Evolutionary conservation across 2,888 invertebrate species (phyloP).

Genomic region (Choreutis nemorana): DNA sequence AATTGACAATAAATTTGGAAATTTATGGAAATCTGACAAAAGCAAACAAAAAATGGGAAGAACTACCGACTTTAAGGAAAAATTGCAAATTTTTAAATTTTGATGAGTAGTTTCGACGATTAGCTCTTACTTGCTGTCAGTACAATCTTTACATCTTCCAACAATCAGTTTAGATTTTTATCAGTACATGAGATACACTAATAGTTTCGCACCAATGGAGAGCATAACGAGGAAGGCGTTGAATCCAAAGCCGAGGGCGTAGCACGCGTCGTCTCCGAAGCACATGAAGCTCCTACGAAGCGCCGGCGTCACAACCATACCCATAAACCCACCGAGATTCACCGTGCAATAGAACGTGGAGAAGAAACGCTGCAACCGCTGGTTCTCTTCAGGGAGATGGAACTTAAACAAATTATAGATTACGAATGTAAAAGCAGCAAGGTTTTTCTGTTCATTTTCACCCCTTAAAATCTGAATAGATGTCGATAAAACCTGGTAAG

Average conservation of each 20-base stretch:
- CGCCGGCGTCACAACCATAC: slow-evolving; percentile 76
- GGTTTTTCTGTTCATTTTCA: background rate
- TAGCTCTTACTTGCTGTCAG: too few species aligned
- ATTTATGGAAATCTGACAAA: too few species aligned
- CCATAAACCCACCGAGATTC: slow-evolving; percentile 73
- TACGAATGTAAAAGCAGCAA: background rate
- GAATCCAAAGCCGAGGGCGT: slow-evolving; percentile 79
- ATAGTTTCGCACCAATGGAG: slow-evolving; percentile 70
- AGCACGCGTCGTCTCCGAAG: slow-evolving; percentile 75
- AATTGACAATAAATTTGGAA: too few species aligned
- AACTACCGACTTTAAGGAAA: too few species aligned
- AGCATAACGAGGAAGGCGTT: slow-evolving; percentile 76
- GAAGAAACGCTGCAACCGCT: slow-evolving; percentile 75
- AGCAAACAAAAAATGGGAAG: too few species aligned
- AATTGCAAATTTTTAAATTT: too few species aligned
- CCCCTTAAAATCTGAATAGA: too few species aligned
- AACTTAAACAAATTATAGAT: slow-evolving; percentile 62
- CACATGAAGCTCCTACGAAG: slow-evolving; percentile 72
- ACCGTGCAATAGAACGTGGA: slow-evolving; percentile 86
- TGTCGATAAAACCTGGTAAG: too few species aligned
- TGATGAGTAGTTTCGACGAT: too few species aligned
- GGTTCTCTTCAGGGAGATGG: slow-evolving; percentile 71
- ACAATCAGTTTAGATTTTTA: too few species aligned
- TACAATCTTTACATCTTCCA: too few species aligned
- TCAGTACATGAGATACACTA: too few species aligned